phyloP scores from a whole-genome alignment of 2,888 invertebrate genomes.

The Acronicta alni region DNA sequence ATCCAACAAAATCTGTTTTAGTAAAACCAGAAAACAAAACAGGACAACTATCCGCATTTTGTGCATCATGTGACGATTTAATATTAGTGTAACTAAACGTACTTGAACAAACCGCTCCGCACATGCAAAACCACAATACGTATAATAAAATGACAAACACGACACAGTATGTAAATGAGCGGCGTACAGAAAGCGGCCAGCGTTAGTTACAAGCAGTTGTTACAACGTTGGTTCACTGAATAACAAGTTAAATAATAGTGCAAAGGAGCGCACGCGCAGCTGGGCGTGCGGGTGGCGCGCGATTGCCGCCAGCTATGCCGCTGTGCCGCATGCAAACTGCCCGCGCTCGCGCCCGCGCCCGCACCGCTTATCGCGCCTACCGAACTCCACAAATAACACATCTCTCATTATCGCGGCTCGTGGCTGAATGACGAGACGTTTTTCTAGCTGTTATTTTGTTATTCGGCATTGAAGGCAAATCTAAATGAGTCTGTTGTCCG shows the following conservation, averaged over 20 bases:
- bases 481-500: constrained; percentile 22
- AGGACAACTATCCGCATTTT: constrained; percentile 1
- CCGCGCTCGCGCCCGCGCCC: constrained; percentile 4
- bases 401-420: constrained; percentile 22
- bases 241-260: constrained; percentile 12
- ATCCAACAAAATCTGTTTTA: not conserved
- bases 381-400: constrained; percentile 20
- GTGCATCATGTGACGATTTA: not conserved
- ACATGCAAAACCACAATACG: constrained; percentile 40
- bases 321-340: no score
- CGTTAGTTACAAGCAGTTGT: constrained; percentile 31
- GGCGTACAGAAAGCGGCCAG: constrained; percentile 32
- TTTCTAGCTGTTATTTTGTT: constrained; percentile 19
- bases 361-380: constrained; percentile 16
- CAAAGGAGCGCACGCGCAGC: not conserved
- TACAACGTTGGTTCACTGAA: constrained; percentile 18
- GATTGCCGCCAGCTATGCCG: not conserved
- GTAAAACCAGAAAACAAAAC: not conserved
- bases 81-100: constrained; percentile 22
- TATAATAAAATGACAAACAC: constrained; percentile 34
- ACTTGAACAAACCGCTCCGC: constrained; percentile 14
- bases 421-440: constrained; percentile 17
- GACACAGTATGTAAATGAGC: constrained; percentile 43
- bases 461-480: constrained; percentile 50
- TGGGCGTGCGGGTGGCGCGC: not conserved